These are phyloP conservation scores for Resseliella maxima DNA, from an alignment of 2,888 invertebrate genomes.

Conservation along the genomic window DNA sequence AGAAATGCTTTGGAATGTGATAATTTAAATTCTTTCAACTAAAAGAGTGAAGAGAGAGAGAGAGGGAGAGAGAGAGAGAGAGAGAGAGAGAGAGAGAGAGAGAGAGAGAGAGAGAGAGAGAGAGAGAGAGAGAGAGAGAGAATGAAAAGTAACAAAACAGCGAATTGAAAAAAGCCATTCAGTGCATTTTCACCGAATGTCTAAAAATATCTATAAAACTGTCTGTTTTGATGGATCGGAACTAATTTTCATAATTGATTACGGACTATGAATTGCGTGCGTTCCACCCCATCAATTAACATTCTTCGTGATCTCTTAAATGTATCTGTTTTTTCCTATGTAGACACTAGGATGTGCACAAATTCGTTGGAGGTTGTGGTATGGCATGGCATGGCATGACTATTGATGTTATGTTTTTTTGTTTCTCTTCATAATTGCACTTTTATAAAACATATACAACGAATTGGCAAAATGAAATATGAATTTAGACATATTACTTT, in stretches of 20 bases:
- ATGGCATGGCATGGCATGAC: not conserved
- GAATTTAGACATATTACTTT: not conserved
- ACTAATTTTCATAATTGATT: slow-evolving; percentile 32
- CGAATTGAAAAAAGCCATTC: no score
- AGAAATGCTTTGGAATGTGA: not conserved
- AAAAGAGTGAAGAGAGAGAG: no score
- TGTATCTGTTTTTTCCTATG: not conserved
- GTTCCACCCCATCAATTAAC: slow-evolving; percentile 44
- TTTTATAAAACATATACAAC: not conserved
- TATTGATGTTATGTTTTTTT: no score
- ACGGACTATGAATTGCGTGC: not conserved
- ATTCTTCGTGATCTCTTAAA: not conserved
- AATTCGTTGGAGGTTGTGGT: not conserved
- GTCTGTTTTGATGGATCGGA: not conserved
- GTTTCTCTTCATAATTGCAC: slow-evolving; percentile 38
- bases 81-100: no score
- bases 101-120: no score
- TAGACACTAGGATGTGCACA: not conserved
- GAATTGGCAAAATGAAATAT: slow-evolving; percentile 18
- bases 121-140: no score
- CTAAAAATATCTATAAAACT: no score
- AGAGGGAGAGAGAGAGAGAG: no score
- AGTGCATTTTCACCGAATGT: no score
- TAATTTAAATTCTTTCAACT: not conserved
- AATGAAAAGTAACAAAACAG: no score